Percentiles rank a stretch among this genome's conserved stretches.
These are phyloP conservation scores for Homalodisca vitripennis DNA, from an alignment of 1,140 invertebrate species.

Conservation along the genomic window DNA sequence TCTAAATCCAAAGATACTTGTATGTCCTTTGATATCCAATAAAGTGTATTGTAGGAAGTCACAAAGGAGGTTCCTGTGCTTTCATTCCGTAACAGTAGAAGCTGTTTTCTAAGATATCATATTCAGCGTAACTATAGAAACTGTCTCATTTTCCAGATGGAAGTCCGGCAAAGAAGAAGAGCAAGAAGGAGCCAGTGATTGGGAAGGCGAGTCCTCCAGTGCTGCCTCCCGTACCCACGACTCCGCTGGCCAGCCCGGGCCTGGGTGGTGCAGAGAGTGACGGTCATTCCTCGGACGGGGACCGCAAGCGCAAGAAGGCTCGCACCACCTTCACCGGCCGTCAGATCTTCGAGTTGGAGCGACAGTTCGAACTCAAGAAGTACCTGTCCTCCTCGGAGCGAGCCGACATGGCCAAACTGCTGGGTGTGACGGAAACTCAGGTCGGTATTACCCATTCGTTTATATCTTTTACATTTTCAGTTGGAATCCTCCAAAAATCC, in stretches of 20 bases:
- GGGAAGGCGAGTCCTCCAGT: not conserved
- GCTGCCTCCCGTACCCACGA: conserved; percentile 18
- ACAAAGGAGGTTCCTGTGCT: too few species aligned
- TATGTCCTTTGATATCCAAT: too few species aligned
- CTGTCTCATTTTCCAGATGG: conserved; percentile 16
- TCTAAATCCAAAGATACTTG: too few species aligned
- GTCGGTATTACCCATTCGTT: too few species aligned
- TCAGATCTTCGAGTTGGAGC: conserved; percentile 95
- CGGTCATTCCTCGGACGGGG: conserved; percentile 49
- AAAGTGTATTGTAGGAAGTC: too few species aligned
- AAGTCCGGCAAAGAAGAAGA: conserved; percentile 28
- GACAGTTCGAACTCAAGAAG: conserved; percentile 94
- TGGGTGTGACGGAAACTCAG: conserved; percentile 95
- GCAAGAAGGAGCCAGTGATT: conserved; percentile 4
- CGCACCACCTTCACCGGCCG: conserved; percentile 92
- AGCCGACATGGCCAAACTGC: conserved; percentile 88
- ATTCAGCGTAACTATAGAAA: too few species aligned
- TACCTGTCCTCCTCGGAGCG: conserved; percentile 94
- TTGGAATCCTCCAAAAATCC: too few species aligned
- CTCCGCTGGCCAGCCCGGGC: conserved; percentile 17
- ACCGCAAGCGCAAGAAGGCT: conserved; percentile 88
- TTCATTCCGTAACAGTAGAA: too few species aligned
- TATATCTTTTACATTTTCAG: too few species aligned
- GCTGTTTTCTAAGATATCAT: too few species aligned
- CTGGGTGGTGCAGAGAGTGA: conserved; percentile 19